These are phyloP conservation scores for Drosophila mulleri DNA, from an alignment of 2,888 invertebrate species.

Conservation along the genomic window DNA sequence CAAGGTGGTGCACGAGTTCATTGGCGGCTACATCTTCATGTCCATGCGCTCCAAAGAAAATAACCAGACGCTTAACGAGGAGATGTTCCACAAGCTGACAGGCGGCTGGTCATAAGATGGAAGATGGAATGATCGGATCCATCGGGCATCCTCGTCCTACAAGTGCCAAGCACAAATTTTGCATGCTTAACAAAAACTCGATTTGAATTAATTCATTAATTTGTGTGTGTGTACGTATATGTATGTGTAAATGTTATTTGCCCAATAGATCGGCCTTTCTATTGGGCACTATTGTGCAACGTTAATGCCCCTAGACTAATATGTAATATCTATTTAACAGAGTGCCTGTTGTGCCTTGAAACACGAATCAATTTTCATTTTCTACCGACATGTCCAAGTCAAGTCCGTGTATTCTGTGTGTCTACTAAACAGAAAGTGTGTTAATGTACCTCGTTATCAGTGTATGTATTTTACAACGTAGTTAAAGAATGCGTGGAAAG, in stretches of 20 bases:
- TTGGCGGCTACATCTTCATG: slow-evolving; percentile 99
- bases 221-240: slow-evolving; percentile 25
- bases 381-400: slow-evolving; percentile 11
- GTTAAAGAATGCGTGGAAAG: slow-evolving; percentile 32
- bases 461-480: slow-evolving; percentile 39
- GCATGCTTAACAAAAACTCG: slow-evolving; percentile 59
- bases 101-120: slow-evolving; percentile 92
- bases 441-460: slow-evolving; percentile 54
- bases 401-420: slow-evolving; percentile 23
- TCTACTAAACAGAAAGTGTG: slow-evolving; percentile 38
- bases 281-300: slow-evolving; percentile 28
- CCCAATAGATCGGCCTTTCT: slow-evolving; percentile 23
- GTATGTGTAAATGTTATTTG: slow-evolving; percentile 63
- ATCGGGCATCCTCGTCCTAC: slow-evolving; percentile 18
- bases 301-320: slow-evolving; percentile 59
- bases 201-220: slow-evolving; percentile 30
- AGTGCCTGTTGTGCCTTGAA: slow-evolving; percentile 48
- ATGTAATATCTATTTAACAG: slow-evolving; percentile 34
- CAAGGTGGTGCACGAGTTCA: slow-evolving; percentile 99
- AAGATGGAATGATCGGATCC: not conserved
- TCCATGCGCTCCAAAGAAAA: slow-evolving; percentile 99
- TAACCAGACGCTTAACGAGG: slow-evolving; percentile 97
- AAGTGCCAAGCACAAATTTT: slow-evolving; percentile 78
- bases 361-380: slow-evolving; percentile 1
- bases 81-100: slow-evolving; percentile 98